These are phyloP conservation scores for Etheostoma spectabile DNA, from an alignment of 2,113 vertebrate genomes.

Conservation along the genomic window DNA sequence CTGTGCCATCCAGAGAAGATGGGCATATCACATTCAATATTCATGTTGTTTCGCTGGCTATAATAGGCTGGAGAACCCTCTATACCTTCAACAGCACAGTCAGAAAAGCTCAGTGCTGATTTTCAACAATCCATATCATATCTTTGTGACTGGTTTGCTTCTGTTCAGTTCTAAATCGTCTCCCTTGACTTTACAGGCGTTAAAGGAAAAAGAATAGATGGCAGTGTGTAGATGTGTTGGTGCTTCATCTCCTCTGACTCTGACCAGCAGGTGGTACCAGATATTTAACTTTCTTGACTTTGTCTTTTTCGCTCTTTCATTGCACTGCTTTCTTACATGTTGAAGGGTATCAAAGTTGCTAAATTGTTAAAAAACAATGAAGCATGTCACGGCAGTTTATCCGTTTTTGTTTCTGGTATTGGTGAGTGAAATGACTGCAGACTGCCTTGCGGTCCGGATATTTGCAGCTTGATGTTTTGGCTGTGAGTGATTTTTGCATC, in stretches of 20 bases:
- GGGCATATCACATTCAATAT: constrained; percentile 59
- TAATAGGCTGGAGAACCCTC: constrained; percentile 30
- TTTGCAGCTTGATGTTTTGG: neutral
- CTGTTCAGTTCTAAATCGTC: neutral
- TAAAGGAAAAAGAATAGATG: neutral
- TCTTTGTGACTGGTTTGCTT: constrained; percentile 1
- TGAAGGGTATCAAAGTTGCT: neutral
- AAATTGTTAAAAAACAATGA: neutral
- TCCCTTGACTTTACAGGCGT: neutral
- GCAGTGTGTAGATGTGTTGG: neutral
- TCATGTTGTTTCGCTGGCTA: constrained; percentile 55
- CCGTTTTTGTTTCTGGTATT: neutral
- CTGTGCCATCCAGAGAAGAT: constrained; percentile 27
- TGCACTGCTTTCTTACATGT: neutral
- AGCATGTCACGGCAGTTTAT: constrained; percentile 4
- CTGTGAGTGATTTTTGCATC: neutral
- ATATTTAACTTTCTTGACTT: constrained; percentile 72
- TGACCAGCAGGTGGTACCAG: constrained; percentile 82
- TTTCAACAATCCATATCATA: neutral
- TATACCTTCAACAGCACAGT: neutral
- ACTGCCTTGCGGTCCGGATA: neutral
- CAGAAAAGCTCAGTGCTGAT: neutral
- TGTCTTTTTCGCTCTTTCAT: neutral
- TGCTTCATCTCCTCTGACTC: constrained; percentile 37
- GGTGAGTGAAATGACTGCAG: neutral